Percentiles rank a stretch among this genome's conserved stretches.
Conservation (phyloP, 2,113 vertebrate species). For the Probosciger aterrimus region DNA sequence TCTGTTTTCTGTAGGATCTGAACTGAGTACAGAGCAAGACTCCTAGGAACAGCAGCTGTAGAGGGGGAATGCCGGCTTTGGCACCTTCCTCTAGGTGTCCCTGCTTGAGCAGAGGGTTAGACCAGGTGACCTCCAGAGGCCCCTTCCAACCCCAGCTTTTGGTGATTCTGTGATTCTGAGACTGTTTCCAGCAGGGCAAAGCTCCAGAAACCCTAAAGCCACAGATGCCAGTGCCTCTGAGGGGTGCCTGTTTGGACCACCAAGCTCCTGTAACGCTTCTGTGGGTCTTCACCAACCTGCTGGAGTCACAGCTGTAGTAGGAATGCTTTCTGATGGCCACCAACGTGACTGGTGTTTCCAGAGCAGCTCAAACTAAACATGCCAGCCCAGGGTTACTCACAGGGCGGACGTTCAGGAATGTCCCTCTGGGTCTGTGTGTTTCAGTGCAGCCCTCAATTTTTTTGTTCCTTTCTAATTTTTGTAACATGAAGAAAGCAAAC, state of each 20-base stretch:
- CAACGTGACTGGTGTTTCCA: background rate
- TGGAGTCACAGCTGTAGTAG: background rate
- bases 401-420: background rate
- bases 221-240: accelerated
- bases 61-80: background rate
- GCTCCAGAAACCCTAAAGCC: background rate
- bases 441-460: background rate
- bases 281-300: background rate
- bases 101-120: background rate
- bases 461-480: constrained; percentile 29
- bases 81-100: background rate
- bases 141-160: background rate
- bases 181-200: background rate
- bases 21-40: background rate
- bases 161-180: background rate
- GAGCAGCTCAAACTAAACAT: background rate
- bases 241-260: background rate
- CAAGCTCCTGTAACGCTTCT: background rate
- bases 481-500: background rate
- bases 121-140: background rate
- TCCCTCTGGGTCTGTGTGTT: background rate
- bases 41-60: background rate
- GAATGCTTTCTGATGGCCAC: background rate
- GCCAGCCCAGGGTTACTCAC: background rate
- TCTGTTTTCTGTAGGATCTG: background rate